Evolutionary conservation across 1,140 invertebrate genomes (phyloP), one percentile per base, ranked within the genome.

Genomic region (Drosophila orosa): DNA sequence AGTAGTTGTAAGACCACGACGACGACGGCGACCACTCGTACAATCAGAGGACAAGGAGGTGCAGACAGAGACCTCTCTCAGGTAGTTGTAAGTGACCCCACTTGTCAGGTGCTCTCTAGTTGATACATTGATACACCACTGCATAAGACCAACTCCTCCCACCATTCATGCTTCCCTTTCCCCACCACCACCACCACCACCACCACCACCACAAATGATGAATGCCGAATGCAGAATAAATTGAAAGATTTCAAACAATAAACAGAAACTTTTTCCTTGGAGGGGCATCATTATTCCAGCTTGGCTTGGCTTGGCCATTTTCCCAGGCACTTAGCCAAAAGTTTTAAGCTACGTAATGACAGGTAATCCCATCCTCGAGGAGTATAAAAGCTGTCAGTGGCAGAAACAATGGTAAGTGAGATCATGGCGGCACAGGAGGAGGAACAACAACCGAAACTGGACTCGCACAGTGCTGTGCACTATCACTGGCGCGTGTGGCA

Each of bases 401-500:
- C 5, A 10, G 5, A 9, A 2, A 10, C 42, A 45, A 19, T 35
- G 1, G 33, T n/a, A 33, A 10, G 10, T 15, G n/a, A 19, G 22
- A 71, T 55, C 31, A 42, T 50, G 31, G 33, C 40, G 4, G 9
- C n/a, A n/a, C n/a, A 7, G 0, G 7, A 15, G 9, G 10, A 17
- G 5, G 10, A 48, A 25, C 1, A 44, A 4, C 13, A n/a, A 0
- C 2, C 2, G 6, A 0, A 63, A 12, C 45, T 86, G 62, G 56
- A 79, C 40, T 89, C 84, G 0, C 86, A 91, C 39, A 37, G 40
- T 3, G 90, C 79, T 0, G 62, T 91, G 10, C 24, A 25, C 1
- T 84, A 90, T 52, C 90, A 91, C 47, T 91, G 76, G 79, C 50
- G 65, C 0, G 77, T 91, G 0, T 91, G 90, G 90, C 17, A 79